Conservation (phyloP, 2,113 vertebrate genomes). For the Larimichthys polyactis region DNA sequence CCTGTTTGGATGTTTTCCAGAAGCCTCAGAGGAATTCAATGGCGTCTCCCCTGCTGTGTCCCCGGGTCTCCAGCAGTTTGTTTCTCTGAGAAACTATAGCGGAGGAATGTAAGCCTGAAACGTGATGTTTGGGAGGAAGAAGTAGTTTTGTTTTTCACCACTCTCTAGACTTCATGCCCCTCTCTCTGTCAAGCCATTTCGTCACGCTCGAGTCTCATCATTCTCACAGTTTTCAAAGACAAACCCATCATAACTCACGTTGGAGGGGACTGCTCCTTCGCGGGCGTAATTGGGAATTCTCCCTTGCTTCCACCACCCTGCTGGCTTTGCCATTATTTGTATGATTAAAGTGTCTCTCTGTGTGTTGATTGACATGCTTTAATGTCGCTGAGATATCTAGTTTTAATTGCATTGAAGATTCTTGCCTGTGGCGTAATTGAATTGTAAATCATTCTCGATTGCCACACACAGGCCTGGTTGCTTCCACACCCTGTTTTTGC, state of each 20-base stretch:
- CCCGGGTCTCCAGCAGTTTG: conserved; percentile 15
- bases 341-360: background rate
- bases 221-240: background rate
- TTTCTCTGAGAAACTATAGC: conserved; percentile 53
- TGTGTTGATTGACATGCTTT: background rate
- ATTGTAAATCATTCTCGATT: conserved; percentile 17
- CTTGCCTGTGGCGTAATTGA: background rate
- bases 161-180: background rate
- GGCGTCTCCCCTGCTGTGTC: conserved; percentile 61
- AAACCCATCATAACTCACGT: background rate
- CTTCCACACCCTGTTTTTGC: conserved; percentile 26
- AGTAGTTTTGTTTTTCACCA: conserved; percentile 31
- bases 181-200: conserved; percentile 6
- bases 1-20: conserved; percentile 59
- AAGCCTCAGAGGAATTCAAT: conserved; percentile 54
- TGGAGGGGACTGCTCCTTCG: background rate
- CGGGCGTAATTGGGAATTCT: background rate
- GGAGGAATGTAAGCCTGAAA: conserved; percentile 46
- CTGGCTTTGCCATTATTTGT: background rate
- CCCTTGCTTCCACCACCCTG: background rate
- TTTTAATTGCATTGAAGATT: conserved; percentile 10
- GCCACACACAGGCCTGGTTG: background rate
- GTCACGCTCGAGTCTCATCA: conserved; percentile 4
- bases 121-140: conserved; percentile 28
- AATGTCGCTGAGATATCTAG: background rate